Evolutionary conservation across 2,797 vertebrate species (phyloP).

Genomic region (Scyliorhinus canicula): DNA sequence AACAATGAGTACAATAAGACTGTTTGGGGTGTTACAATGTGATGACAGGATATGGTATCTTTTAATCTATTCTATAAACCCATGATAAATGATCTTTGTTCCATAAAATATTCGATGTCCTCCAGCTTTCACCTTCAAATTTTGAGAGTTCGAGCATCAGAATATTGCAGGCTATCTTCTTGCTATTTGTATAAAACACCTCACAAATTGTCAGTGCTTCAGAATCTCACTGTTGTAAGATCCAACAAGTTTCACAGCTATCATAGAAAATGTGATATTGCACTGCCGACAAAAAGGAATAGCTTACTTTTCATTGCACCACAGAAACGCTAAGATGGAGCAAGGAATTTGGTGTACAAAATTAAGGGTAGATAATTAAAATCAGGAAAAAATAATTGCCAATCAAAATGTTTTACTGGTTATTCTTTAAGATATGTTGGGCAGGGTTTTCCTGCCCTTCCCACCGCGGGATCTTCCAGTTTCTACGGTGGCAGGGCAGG

Average conservation of each 20-base stretch:
- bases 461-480: too few relatives aligned
- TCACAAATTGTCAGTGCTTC: not conserved
- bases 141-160: not conserved
- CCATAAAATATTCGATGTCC: not conserved
- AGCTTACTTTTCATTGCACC: not conserved
- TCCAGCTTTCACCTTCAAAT: constrained; percentile 28
- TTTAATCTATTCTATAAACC: constrained; percentile 21
- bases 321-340: not conserved
- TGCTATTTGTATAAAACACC: not conserved
- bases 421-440: not conserved
- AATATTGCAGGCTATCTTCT: not conserved
- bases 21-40: constrained; percentile 13
- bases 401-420: not conserved
- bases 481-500: too few relatives aligned
- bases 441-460: too few relatives aligned
- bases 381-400: not conserved
- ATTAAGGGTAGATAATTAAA: not conserved
- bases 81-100: constrained; percentile 24
- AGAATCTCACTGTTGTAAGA: not conserved
- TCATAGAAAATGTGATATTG: not conserved
- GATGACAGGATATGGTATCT: constrained; percentile 12
- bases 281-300: not conserved
- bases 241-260: not conserved
- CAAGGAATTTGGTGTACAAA: not conserved
- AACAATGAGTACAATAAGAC: constrained; percentile 24